phyloP scores from a whole-genome alignment of 2,113 vertebrate genomes.

The Rissa tridactyla region DNA sequence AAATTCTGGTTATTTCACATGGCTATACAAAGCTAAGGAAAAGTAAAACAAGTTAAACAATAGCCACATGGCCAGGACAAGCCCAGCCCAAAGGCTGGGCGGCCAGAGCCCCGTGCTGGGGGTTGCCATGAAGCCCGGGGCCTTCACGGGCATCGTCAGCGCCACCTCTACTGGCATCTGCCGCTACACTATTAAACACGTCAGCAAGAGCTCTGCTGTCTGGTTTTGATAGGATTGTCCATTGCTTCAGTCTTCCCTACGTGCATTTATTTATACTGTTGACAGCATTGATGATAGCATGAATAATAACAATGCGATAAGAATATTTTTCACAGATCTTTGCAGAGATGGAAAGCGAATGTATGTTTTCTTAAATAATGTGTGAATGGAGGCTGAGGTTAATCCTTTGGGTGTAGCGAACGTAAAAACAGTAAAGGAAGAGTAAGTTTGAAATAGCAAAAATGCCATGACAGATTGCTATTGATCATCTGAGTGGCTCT shows the following conservation, averaged over 20 bases:
- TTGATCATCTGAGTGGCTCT: conserved; percentile 12
- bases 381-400: neutral
- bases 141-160: neutral
- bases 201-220: neutral
- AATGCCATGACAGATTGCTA: neutral
- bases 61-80: neutral
- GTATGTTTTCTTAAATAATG: neutral
- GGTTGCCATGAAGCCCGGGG: neutral
- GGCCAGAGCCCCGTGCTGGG: neutral
- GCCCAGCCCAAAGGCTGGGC: neutral
- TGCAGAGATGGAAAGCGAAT: neutral
- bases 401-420: neutral
- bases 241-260: neutral
- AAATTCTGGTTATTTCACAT: neutral
- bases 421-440: neutral
- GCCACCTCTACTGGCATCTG: rapidly evolving
- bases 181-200: rapidly evolving
- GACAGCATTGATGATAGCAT: neutral
- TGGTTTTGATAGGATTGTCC: neutral
- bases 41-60: neutral
- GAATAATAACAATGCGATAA: neutral
- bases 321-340: neutral
- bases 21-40: neutral
- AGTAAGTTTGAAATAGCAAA: conserved; percentile 17
- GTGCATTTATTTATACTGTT: neutral